Base-by-base conservation (phyloP, 2,113 vertebrate genomes). In the Tenebrosternarchus preto region DNA sequence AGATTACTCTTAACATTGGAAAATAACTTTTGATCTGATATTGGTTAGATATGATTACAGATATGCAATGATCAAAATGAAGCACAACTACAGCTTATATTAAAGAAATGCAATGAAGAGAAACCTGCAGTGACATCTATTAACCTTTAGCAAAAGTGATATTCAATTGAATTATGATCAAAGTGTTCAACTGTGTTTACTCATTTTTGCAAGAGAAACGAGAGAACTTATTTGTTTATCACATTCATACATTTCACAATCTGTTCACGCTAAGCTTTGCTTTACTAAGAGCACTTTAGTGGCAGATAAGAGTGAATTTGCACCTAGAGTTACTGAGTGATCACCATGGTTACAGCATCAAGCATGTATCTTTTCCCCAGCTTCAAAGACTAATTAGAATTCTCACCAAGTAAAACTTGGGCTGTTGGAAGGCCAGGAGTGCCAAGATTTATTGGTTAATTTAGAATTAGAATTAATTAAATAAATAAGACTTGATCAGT, bases 261-360 rank as follows among this genome's bases (percentile, higher is more conserved):
- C 68, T 71, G n/a, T 16, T n/a, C 24, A 43, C 55, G 22, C 67
- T 60, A 17, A 27, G 67, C 33, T 43, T 43, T 73, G 4, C 8
- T 71, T 27, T 55, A 57, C 29, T 72, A 63, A 79, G 43, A 61
- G 11, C 39, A 79, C 71, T 63, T 80, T 25, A 73, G 73, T 56
- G 56, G 60, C 25, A 33, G 25, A 73, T 31, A 66, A 66, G 64
- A 68, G 64, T 68, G 64, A 68, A 39, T 80, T 73, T 73, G 36
- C 63, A 50, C 43, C 43, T 50, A 15, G 43, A 15, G 43, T 50
- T 15, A 50, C 29, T 66, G 60, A 67, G 50, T 56, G 61, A 73
- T 80, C 29, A 11, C 70, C 60, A 80, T 80, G 70, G 78, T 66
- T 73, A 80, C 78, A 67, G 59, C 60, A 57, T 80, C 69, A 80